These are phyloP conservation scores for Oryctes rhinoceros DNA, from an alignment of 1,140 invertebrate genomes.

Conservation along the genomic window DNA sequence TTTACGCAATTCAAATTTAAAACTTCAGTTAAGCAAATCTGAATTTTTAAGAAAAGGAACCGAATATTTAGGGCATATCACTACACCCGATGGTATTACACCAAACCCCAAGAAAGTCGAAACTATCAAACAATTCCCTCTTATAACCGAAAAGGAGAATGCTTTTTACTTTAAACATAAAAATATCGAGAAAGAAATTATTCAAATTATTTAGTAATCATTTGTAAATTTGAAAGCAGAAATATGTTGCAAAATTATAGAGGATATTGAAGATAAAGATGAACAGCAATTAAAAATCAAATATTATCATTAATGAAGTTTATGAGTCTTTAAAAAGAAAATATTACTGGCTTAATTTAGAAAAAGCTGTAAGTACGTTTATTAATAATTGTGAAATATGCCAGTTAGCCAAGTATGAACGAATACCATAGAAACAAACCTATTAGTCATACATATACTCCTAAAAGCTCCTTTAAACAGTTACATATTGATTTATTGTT, in stretches of 20 bases:
- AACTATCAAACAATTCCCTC: too few relatives aligned
- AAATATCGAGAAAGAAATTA: too few relatives aligned
- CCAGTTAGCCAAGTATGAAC: conserved; percentile 26
- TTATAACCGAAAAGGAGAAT: too few relatives aligned
- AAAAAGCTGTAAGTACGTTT: too few relatives aligned
- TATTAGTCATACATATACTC: neutral
- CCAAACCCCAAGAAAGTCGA: neutral
- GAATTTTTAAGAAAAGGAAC: neutral
- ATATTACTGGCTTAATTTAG: too few relatives aligned
- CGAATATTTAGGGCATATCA: neutral
- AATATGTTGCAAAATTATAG: too few relatives aligned
- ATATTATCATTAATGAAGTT: too few relatives aligned
- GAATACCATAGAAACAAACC: conserved; percentile 24
- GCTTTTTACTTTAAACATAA: too few relatives aligned
- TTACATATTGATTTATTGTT: conserved; percentile 31
- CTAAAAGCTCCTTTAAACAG: conserved; percentile 21
- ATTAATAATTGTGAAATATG: too few relatives aligned
- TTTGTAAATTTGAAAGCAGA: too few relatives aligned
- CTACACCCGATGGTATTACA: neutral
- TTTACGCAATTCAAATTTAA: neutral
- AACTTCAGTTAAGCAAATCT: neutral
- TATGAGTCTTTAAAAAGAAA: too few relatives aligned
- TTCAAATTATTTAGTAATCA: too few relatives aligned
- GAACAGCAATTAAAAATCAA: neutral
- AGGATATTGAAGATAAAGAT: conserved; percentile 12